Percentiles rank a stretch among this genome's conserved stretches.
Conservation (phyloP, 1,140 invertebrate species). For the Tachypleus tridentatus region DNA sequence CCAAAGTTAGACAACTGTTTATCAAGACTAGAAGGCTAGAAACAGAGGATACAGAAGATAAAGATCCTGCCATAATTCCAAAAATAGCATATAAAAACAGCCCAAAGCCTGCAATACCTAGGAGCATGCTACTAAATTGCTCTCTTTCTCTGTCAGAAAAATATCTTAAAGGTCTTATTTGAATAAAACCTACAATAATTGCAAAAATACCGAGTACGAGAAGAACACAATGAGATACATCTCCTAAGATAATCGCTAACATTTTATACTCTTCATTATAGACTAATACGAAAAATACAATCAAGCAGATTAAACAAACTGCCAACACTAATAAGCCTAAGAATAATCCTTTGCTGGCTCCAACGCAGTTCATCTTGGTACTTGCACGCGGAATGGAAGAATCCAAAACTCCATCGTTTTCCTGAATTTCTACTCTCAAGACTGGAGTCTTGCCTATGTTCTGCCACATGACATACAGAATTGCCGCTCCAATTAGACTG, state of each 20-base stretch:
- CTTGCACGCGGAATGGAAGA: constrained; percentile 13
- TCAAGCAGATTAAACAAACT: constrained; percentile 80
- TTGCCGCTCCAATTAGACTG: constrained; percentile 79
- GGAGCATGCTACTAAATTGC: constrained; percentile 67
- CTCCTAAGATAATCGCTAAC: constrained; percentile 75
- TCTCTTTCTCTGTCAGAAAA: constrained; percentile 32
- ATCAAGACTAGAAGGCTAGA: constrained; percentile 80
- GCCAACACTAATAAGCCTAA: constrained; percentile 78
- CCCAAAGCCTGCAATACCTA: constrained; percentile 80
- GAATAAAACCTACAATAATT: constrained; percentile 76
- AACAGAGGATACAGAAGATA: constrained; percentile 53
- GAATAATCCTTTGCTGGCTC: constrained; percentile 77
- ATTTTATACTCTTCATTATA: constrained; percentile 35
- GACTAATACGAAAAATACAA: constrained; percentile 86
- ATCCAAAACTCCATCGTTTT: constrained; percentile 11
- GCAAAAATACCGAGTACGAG: constrained; percentile 77
- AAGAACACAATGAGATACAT: constrained; percentile 77
- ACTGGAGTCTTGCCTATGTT: constrained; percentile 47
- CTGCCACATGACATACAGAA: constrained; percentile 95
- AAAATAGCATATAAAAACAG: constrained; percentile 85
- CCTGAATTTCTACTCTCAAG: constrained; percentile 3
- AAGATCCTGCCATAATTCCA: constrained; percentile 76
- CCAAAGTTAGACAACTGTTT: constrained; percentile 70
- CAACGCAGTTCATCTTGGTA: constrained; percentile 48
- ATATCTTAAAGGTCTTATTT: constrained; percentile 60